Evolutionary conservation across 2,888 invertebrate species (phyloP).

Genomic region (Galeopsomyia nigrocyanea): DNA sequence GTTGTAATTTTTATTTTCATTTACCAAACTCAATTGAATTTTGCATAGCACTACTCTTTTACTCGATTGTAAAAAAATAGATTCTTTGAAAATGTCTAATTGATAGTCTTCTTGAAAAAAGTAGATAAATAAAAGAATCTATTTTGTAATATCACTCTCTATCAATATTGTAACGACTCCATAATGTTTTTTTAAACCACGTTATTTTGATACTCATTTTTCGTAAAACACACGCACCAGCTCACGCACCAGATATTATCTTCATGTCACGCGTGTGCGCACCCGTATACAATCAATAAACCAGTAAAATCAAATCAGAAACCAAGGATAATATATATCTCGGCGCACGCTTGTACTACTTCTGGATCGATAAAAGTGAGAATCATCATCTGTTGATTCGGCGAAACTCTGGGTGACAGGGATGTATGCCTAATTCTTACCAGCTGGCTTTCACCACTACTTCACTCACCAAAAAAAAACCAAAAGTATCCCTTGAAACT

Average conservation of each 20-base stretch:
- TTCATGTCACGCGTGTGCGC: slow-evolving; percentile 26
- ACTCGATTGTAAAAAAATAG: background rate
- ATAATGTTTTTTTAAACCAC: slow-evolving; percentile 36
- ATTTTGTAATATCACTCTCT: slow-evolving; percentile 33
- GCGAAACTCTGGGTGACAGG: slow-evolving; percentile 42
- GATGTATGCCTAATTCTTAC: slow-evolving; percentile 16
- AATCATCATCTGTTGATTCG: slow-evolving; percentile 28
- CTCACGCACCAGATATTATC: slow-evolving; percentile 41
- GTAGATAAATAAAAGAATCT: slow-evolving; percentile 15
- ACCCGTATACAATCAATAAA: slow-evolving; percentile 25
- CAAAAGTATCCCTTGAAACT: slow-evolving; percentile 14
- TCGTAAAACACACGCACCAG: slow-evolving; percentile 35
- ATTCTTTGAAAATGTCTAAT: background rate
- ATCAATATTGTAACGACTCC: slow-evolving; percentile 45
- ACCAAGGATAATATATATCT: slow-evolving; percentile 28
- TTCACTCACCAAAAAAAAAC: slow-evolving; percentile 10
- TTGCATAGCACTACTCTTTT: slow-evolving; percentile 32
- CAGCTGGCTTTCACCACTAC: slow-evolving; percentile 22
- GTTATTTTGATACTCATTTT: slow-evolving; percentile 21
- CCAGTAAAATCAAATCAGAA: slow-evolving; percentile 25
- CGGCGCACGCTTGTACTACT: slow-evolving; percentile 47
- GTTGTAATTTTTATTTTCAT: slow-evolving; percentile 34
- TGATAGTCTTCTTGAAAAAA: background rate
- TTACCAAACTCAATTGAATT: slow-evolving; percentile 28
- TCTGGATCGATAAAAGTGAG: slow-evolving; percentile 29